Evolutionary conservation across 2,888 invertebrate species (phyloP).

Genomic region (Therioaphis trifolii): DNA sequence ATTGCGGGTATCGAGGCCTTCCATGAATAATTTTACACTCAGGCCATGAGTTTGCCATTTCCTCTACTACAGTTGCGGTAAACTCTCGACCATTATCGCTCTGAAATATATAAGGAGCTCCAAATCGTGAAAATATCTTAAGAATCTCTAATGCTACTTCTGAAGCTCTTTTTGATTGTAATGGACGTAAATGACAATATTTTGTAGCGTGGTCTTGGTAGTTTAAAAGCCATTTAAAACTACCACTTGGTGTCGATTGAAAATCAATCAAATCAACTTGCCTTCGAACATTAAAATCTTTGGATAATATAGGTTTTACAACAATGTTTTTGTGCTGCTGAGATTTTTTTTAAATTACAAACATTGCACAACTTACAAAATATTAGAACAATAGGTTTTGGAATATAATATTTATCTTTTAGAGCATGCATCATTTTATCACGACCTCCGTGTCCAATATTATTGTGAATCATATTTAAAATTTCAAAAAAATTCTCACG

Average conservation of each 20-base stretch:
- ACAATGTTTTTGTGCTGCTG: constrained; percentile 25
- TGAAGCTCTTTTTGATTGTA: constrained; percentile 66
- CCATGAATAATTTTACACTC: constrained; percentile 68
- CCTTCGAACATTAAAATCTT: constrained; percentile 67
- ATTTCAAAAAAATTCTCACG: constrained; percentile 7
- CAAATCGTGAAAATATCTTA: constrained; percentile 59
- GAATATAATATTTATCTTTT: constrained; percentile 63
- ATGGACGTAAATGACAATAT: constrained; percentile 66
- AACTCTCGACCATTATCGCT: constrained; percentile 64
- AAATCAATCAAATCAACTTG: constrained; percentile 67
- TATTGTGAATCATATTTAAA: background rate
- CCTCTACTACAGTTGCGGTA: constrained; percentile 65
- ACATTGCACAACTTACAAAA: constrained; percentile 63
- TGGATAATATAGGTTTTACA: constrained; percentile 24
- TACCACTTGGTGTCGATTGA: constrained; percentile 66
- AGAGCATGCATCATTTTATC: constrained; percentile 64
- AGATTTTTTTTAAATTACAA: constrained; percentile 64
- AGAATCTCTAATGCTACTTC: constrained; percentile 66
- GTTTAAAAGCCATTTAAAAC: constrained; percentile 67
- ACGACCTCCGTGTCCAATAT: background rate
- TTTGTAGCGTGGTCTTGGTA: constrained; percentile 68
- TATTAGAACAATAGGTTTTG: constrained; percentile 55
- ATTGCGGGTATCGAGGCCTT: too few relatives aligned
- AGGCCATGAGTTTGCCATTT: constrained; percentile 67
- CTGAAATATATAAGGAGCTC: constrained; percentile 38